Evolutionary conservation across 1,140 invertebrate species (phyloP).

Genomic region (Bombyx mandarina): DNA sequence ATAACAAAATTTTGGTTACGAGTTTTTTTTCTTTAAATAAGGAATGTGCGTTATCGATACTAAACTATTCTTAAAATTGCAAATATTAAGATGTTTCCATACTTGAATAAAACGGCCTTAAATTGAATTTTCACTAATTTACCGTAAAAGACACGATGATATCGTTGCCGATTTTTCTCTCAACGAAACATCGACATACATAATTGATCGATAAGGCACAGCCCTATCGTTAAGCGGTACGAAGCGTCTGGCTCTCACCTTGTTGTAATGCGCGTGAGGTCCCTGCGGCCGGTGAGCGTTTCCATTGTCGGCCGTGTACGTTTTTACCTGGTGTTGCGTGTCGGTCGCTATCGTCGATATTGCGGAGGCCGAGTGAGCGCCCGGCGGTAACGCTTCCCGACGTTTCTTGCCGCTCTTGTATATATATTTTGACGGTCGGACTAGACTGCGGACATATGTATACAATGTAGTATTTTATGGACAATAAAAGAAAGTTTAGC

Average conservation of each 20-base stretch:
- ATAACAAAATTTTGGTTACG: too few species aligned
- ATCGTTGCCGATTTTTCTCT: too few species aligned
- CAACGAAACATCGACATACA: neutral
- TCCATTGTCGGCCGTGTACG: conserved; percentile 96
- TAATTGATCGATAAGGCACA: too few species aligned
- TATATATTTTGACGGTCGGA: conserved; percentile 57
- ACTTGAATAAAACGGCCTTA: too few species aligned
- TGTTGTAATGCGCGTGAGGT: conserved; percentile 93
- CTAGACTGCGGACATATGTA: conserved; percentile 30
- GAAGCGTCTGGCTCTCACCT: conserved; percentile 77
- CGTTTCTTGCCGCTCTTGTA: conserved; percentile 61
- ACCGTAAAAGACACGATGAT: too few species aligned
- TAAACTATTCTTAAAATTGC: too few species aligned
- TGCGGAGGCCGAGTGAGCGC: conserved; percentile 36
- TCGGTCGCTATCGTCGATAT: conserved; percentile 63
- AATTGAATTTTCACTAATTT: too few species aligned
- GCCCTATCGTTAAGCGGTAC: neutral
- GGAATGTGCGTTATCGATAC: too few species aligned
- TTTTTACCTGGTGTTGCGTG: conserved; percentile 83
- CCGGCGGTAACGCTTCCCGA: conserved; percentile 26
- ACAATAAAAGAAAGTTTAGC: too few species aligned
- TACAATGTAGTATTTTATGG: too few species aligned
- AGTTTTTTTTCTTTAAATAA: too few species aligned
- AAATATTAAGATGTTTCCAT: too few species aligned
- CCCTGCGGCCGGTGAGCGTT: conserved; percentile 74